Evolutionary conservation across 37 sponge, comb jelly and placozoan genomes (phyloP).

Genomic region (Tethya wilhelma): DNA sequence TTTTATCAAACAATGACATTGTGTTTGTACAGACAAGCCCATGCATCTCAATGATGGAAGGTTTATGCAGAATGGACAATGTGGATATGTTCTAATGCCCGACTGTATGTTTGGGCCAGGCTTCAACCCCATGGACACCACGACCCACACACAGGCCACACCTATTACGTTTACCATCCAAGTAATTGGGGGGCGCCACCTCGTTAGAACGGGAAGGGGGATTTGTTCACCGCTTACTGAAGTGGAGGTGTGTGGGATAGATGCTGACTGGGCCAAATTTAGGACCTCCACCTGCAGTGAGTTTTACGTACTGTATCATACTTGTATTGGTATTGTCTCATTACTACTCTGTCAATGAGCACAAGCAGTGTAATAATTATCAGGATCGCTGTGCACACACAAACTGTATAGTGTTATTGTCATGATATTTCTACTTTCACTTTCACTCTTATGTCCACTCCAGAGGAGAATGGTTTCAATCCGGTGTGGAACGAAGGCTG

Average conservation of each 20-base stretch:
- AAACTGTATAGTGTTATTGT: no score
- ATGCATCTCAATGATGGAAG: conserved; percentile 99
- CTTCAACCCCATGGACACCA: conserved; percentile 83
- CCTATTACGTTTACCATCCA: conserved; percentile 66
- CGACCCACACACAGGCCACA: conserved; percentile 40
- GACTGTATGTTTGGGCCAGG: conserved; percentile 82
- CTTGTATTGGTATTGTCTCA: no score
- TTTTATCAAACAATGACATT: not conserved
- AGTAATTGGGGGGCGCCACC: conserved; percentile 89
- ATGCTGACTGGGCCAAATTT: conserved; percentile 75
- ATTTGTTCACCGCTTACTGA: conserved; percentile 87
- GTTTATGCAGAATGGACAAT: conserved; percentile 88
- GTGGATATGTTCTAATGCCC: conserved; percentile 96
- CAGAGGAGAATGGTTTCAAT: conserved; percentile 94
- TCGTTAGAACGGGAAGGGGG: conserved; percentile 81
- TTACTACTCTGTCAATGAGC: no score
- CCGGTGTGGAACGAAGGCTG: conserved; percentile 89
- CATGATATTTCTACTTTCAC: not conserved
- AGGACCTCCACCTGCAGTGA: conserved; percentile 79
- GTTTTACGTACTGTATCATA: no score
- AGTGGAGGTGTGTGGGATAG: conserved; percentile 85
- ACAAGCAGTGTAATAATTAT: no score
- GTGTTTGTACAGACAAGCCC: conserved; percentile 75
- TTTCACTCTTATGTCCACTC: conserved; percentile 4
- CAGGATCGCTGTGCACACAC: no score